These are phyloP conservation scores for Sarcophaga peregrina DNA, from an alignment of 1,140 invertebrate genomes.

Conservation along the genomic window DNA sequence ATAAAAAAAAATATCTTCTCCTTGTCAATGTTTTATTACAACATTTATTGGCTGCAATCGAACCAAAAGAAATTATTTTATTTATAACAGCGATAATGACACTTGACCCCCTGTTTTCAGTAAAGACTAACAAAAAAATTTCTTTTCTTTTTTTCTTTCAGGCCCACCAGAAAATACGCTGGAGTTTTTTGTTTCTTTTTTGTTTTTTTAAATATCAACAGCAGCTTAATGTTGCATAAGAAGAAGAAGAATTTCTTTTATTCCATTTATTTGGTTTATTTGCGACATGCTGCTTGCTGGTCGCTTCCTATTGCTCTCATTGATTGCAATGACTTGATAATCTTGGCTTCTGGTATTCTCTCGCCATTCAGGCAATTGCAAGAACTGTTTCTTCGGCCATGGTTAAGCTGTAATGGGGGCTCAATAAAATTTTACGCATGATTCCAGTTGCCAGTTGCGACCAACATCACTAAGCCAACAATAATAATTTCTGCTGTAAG, in stretches of 20 bases:
- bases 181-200: too few relatives aligned
- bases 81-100: neutral
- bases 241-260: constrained; percentile 2
- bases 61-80: neutral
- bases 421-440: constrained; percentile 36
- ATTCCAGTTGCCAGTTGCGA: constrained; percentile 4
- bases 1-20: too few relatives aligned
- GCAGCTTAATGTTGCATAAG: neutral
- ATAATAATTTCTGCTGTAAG: neutral
- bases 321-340: constrained; percentile 36
- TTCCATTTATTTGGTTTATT: neutral
- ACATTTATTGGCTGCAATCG: too few relatives aligned
- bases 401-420: neutral
- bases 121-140: neutral
- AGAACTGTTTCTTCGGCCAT: neutral
- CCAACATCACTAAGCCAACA: neutral
- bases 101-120: neutral
- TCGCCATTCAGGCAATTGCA: neutral
- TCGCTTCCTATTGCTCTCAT: constrained; percentile 18
- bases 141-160: neutral
- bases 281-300: neutral
- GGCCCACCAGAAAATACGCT: neutral
- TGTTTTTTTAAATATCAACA: too few relatives aligned
- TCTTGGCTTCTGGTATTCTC: constrained; percentile 29
- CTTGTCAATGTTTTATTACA: too few relatives aligned